phyloP scores from a whole-genome alignment of 2,113 vertebrate species.

The Recurvirostra avosetta region DNA sequence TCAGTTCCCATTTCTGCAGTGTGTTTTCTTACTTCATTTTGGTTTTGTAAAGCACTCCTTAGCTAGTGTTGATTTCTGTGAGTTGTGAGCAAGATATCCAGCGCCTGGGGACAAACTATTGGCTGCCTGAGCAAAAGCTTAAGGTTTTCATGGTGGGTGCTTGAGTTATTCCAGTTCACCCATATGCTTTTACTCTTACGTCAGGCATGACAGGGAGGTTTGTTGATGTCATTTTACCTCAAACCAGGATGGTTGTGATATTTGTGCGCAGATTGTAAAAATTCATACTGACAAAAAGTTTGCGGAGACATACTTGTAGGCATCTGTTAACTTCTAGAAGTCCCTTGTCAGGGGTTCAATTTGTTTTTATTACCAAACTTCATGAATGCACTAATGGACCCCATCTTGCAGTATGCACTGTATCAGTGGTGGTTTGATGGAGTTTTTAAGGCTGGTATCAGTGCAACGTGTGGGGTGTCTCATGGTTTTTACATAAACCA shows the following conservation, averaged over 20 bases:
- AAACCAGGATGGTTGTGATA: not conserved
- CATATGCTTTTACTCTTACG: not conserved
- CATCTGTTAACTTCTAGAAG: not conserved
- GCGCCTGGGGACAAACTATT: not conserved
- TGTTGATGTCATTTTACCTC: not conserved
- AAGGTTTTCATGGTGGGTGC: not conserved
- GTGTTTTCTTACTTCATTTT: not conserved
- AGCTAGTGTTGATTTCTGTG: not conserved
- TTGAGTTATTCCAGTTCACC: not conserved
- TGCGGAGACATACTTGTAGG: not conserved
- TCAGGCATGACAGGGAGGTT: not conserved
- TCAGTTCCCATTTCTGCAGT: not conserved
- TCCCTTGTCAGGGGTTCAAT: not conserved
- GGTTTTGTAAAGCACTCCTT: not conserved
- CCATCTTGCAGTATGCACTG: not conserved
- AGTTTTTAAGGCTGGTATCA: not conserved
- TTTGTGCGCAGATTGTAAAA: not conserved
- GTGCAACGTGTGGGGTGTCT: not conserved
- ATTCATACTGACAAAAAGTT: not conserved
- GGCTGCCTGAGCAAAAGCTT: not conserved
- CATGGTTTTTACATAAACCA: not conserved
- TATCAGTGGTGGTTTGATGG: not conserved
- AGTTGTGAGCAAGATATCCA: not conserved
- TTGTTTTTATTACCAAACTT: not conserved
- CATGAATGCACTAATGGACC: not conserved